Evolutionary conservation across 2,888 invertebrate genomes (phyloP), one percentile per base, ranked within the genome.

Genomic region (Pegoplata infirma): DNA sequence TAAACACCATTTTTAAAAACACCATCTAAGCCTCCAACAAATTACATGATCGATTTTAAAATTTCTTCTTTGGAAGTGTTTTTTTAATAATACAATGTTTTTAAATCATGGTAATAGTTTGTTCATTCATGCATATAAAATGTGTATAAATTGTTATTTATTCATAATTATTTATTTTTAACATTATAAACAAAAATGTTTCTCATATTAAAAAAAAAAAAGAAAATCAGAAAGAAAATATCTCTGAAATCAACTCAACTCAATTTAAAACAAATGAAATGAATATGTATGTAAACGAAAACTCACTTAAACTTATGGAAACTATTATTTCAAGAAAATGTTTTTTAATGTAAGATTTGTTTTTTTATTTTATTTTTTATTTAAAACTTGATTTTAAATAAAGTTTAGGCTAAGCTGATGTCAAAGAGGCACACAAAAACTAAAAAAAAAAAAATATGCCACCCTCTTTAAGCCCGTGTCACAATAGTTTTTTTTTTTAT

Each of bases 111-210:
- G 10, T 44, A 49, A 25, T 21, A 51, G 28, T 28, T 51, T 44
- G 19, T 44, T 51, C 23, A 56, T 23, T 69, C 40, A 19, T 61
- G 32, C 63, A 66, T 66, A 49, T 23, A 16, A 56, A 36, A 58
- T 32, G 46, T 66, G 73, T 74, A 74, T 51, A 67, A 74, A 74
- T 59, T 74, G 73, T 78, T 78, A 78, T 73, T 78, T 78, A 78
- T 78, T 78, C 67, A 69, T 78, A 73, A 78, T 78, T 78, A 73
- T 73, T 73, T 72, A 72, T 72, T 76, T 76, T 72, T 77, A 77
- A 67, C 63, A 68, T 58, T 77, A 58, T 40, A 47, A 55, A 53
- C 36, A 59, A 59, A 51, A 76, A 61, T 61, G 49, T 66, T 61
- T 67, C 66, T 67, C 61, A 58, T 53, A 59, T 17, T 49, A 51